Base-by-base conservation (phyloP, 2,113 vertebrate species). In the Tautogolabrus adspersus region DNA sequence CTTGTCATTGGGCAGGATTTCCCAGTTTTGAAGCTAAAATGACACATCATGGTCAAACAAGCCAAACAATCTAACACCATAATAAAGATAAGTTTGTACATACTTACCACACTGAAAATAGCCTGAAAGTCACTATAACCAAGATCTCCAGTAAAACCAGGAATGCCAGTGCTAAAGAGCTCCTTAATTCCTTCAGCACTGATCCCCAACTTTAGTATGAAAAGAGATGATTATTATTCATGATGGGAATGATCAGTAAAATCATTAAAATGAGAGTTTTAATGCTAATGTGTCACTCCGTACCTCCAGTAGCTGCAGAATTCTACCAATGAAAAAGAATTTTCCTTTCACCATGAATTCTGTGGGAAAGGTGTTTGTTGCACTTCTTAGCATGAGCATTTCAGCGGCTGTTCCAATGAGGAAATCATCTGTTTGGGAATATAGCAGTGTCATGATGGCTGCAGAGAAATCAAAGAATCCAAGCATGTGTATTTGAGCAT, bases 281-380 rank as follows among this genome's bases (percentile, higher is more conserved):
- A n/a, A 5, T 21, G 0, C 1, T 21, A 55, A 55, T 18, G 4
- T 2, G 16, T 13, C 6, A 47, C 6, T 18, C 16, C 21, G 19
- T 95, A 97, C 96, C 95, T 97, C 96, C 58, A 94, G 2, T 1
- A 95, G 73, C 79, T 95, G 93, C 38, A 94, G 66, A 66, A 94
- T 89, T 23, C 91, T 93, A 1, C 96, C 95, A 44, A 95, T 91
- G 59, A 92, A 90, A 72, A 92, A 89, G 0, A 93, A 87, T 38
- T 84, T 89, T n/a, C 92, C 44, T 79, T 93, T 95, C 44, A 90
- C 75, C 64, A 95, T 90, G 18, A 96, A n/a, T 74, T 94, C 86
- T 76, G 91, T 92, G 15, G 96, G 96, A 56, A 97, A 73, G 57
- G 88, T 57, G 0, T 84, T 94, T 73, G 81, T 76, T 9, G 91